These are phyloP conservation scores for Epinephelus lanceolatus DNA, from an alignment of 2,113 vertebrate species.

Conservation along the genomic window DNA sequence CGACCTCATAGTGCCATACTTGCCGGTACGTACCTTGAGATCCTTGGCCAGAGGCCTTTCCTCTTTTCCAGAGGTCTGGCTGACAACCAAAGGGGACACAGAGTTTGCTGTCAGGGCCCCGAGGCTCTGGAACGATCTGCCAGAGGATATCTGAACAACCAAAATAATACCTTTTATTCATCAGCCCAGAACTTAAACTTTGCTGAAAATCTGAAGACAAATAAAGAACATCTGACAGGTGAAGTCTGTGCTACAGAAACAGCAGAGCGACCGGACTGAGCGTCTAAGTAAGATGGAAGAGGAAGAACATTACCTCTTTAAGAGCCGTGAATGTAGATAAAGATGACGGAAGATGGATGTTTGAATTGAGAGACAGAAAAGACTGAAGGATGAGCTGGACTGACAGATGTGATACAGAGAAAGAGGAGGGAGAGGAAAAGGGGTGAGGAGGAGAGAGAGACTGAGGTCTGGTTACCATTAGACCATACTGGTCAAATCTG, in stretches of 20 bases:
- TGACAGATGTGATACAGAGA: slow-evolving; percentile 9
- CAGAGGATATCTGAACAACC: background rate
- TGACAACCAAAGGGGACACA: too few relatives aligned
- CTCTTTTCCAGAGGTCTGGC: too few relatives aligned
- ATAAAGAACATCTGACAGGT: background rate
- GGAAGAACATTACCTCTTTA: background rate
- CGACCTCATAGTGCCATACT: too few relatives aligned
- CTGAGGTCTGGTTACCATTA: slow-evolving; percentile 91
- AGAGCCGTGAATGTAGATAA: background rate
- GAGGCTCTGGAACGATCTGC: too few relatives aligned
- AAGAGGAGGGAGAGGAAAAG: slow-evolving; percentile 11
- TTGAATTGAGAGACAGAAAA: slow-evolving; percentile 40
- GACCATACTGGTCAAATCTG: slow-evolving; percentile 59
- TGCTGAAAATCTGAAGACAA: background rate
- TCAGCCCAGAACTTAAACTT: background rate
- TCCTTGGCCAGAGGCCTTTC: too few relatives aligned
- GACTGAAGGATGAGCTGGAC: slow-evolving; percentile 44
- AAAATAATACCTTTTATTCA: background rate
- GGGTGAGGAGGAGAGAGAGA: background rate
- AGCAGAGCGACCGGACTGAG: background rate
- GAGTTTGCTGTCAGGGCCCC: too few relatives aligned
- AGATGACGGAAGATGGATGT: background rate
- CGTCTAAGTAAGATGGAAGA: background rate
- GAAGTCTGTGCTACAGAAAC: background rate
- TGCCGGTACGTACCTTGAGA: too few relatives aligned